These are phyloP conservation scores for Gallinago undulata DNA, from an alignment of 2,113 vertebrate species.

Conservation along the genomic window DNA sequence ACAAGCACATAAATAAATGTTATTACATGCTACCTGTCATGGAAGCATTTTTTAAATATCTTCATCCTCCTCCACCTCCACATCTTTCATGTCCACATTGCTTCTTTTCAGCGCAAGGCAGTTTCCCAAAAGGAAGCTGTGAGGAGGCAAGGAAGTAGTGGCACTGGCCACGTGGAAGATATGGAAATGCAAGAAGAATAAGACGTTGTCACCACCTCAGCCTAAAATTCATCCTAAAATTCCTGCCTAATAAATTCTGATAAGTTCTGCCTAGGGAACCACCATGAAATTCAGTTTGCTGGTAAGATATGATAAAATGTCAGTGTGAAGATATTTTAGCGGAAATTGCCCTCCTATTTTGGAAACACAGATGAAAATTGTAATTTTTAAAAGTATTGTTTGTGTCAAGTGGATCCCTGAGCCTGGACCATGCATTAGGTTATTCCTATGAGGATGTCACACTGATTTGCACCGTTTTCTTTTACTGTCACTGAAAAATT, in stretches of 20 bases:
- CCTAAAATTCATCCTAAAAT: not conserved
- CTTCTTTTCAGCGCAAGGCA: not conserved
- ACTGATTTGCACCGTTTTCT: not conserved
- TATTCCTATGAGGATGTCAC: not conserved
- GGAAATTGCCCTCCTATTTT: not conserved
- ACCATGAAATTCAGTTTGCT: not conserved
- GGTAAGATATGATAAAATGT: not conserved
- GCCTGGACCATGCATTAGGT: not conserved
- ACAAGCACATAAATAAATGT: slow-evolving; percentile 53
- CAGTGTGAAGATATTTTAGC: not conserved
- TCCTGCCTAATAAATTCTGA: not conserved
- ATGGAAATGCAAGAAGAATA: not conserved
- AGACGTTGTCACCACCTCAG: not conserved
- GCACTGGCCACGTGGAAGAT: not conserved
- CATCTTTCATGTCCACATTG: not conserved
- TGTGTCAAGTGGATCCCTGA: not conserved
- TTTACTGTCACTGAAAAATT: not conserved
- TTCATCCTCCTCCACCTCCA: not conserved
- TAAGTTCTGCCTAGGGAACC: not conserved
- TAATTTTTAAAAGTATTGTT: not conserved
- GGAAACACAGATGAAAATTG: not conserved
- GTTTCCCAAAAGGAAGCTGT: not conserved
- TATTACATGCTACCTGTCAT: not conserved
- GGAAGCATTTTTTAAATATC: not conserved
- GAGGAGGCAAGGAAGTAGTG: not conserved